These are phyloP conservation scores for Adineta ricciae DNA, from an alignment of 2,888 invertebrate species.

Conservation along the genomic window DNA sequence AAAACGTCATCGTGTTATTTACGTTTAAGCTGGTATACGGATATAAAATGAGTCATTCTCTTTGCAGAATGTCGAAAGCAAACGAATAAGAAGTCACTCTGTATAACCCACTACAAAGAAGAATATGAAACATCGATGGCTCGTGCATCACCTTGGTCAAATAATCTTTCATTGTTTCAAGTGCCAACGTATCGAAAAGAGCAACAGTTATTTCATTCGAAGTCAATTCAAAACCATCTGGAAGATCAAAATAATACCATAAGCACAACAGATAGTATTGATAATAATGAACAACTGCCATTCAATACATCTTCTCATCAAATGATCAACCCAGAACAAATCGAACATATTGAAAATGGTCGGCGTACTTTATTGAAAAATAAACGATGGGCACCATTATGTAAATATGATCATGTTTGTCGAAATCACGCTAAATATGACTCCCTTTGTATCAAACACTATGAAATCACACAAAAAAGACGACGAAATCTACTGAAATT, in stretches of 20 bases:
- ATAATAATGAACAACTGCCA: background rate
- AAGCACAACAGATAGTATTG: background rate
- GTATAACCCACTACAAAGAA: constrained; percentile 2
- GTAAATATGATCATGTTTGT: background rate
- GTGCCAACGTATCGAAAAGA: background rate
- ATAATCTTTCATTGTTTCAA: background rate
- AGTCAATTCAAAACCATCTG: background rate
- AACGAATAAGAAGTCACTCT: background rate
- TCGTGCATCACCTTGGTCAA: background rate
- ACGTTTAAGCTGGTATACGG: too few species aligned
- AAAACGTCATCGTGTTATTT: too few species aligned
- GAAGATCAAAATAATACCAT: constrained; percentile 4
- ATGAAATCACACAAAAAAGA: background rate
- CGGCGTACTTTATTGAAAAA: background rate
- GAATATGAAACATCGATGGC: background rate
- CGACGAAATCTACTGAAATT: background rate
- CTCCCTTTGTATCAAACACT: background rate
- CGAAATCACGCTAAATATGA: background rate
- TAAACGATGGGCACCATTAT: background rate
- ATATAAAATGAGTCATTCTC: too few species aligned
- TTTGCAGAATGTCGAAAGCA: background rate
- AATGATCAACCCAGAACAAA: background rate
- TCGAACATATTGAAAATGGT: background rate
- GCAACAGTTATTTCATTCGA: background rate
- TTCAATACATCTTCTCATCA: background rate